These are phyloP conservation scores for Drosophila simulans DNA, from an alignment of 1,140 invertebrate species.

Conservation along the genomic window DNA sequence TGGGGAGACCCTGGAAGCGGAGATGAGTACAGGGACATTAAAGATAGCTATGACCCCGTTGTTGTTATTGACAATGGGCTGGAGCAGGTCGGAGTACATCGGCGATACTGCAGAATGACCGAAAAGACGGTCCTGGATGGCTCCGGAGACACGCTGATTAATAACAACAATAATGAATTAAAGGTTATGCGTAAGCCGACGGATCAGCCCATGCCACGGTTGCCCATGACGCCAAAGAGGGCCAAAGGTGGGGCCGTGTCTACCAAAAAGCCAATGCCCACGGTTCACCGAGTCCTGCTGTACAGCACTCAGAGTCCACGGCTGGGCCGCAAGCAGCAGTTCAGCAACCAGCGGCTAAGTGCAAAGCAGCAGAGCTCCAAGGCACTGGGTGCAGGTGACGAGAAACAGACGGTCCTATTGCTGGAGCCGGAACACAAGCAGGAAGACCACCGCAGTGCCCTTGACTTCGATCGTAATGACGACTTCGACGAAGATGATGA, in stretches of 20 bases:
- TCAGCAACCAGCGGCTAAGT: constrained; percentile 37
- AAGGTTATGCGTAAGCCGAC: constrained; percentile 15
- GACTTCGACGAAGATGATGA: constrained; percentile 74
- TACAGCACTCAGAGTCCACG: constrained; percentile 77
- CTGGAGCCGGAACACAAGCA: constrained; percentile 38
- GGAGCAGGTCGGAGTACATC: constrained; percentile 37
- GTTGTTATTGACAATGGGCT: constrained; percentile 35
- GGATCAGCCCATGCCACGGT: constrained; percentile 21
- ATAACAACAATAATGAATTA: constrained; percentile 43
- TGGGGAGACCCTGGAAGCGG: constrained; percentile 12
- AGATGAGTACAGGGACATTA: constrained; percentile 26
- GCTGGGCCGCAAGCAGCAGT: constrained; percentile 62
- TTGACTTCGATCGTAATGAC: constrained; percentile 52
- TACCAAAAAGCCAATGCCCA: constrained; percentile 59
- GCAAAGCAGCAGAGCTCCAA: constrained; percentile 41
- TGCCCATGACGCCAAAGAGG: constrained; percentile 58
- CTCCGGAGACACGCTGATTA: constrained; percentile 35
- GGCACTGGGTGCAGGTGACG: constrained; percentile 19
- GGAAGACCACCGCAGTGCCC: constrained; percentile 12
- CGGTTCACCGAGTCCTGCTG: constrained; percentile 69
- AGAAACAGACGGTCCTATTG: constrained; percentile 39
- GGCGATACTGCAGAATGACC: constrained; percentile 40
- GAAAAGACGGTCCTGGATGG: constrained; percentile 22
- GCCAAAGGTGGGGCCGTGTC: constrained; percentile 39
- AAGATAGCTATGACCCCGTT: constrained; percentile 40